phyloP scores from a whole-genome alignment of 2,888 invertebrate species.

The Xanthia togata region DNA sequence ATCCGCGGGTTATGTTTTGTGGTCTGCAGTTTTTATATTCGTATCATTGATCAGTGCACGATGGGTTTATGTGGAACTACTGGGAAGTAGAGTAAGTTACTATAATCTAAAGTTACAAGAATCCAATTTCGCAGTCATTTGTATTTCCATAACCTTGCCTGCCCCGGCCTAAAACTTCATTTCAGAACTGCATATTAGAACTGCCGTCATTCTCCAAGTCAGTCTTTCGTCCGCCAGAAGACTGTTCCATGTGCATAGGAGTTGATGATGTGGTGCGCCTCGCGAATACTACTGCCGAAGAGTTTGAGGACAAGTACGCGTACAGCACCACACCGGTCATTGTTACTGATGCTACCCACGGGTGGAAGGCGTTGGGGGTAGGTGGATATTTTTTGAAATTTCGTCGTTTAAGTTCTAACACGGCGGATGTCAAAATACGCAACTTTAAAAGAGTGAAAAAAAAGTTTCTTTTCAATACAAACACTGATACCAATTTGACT shows the following conservation, averaged over 20 bases:
- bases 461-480: too few species aligned
- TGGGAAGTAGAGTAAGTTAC: conserved; percentile 71
- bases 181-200: conserved; percentile 78
- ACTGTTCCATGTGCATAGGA: conserved; percentile 94
- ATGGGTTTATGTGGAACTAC: conserved; percentile 72
- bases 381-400: not conserved
- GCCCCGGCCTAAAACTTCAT: not conserved
- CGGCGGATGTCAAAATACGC: too few species aligned
- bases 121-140: not conserved
- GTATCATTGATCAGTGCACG: conserved; percentile 60
- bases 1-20: conserved; percentile 38
- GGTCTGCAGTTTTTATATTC: conserved; percentile 46
- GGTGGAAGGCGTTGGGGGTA: conserved; percentile 94
- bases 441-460: too few species aligned
- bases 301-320: conserved; percentile 94
- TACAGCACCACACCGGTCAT: conserved; percentile 95
- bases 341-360: conserved; percentile 94
- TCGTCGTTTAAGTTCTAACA: too few species aligned
- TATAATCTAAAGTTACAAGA: not conserved
- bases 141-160: not conserved
- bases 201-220: conserved; percentile 79
- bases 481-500: too few species aligned
- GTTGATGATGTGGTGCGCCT: conserved; percentile 92
- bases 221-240: conserved; percentile 94
- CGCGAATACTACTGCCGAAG: conserved; percentile 91